Evolutionary conservation across 2,113 vertebrate species (phyloP), one percentile per base, ranked within the genome.

Genomic region (Smithornis capensis): DNA sequence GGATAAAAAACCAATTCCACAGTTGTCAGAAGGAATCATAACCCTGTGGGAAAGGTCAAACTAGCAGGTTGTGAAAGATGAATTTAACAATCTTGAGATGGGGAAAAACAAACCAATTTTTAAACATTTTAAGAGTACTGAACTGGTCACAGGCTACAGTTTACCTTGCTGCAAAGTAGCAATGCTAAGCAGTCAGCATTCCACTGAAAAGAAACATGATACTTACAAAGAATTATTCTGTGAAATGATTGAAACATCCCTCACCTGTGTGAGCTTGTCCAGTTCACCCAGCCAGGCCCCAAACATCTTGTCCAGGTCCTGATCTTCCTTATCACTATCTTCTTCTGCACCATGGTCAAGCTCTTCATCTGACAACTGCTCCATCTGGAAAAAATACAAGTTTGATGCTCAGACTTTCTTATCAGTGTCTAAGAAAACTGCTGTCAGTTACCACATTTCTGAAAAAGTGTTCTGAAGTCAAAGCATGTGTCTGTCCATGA

Each of bases 241-340:
- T 27, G 19, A 92, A 31, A 69, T 29, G 22, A 68, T 0, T 38
- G 19, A 81, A 94, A 67, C 17, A 31, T 69, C 24, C 81, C 93
- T 97, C 79, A 99, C 98, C 98, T 98, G 99, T 55, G 99, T 99
- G 57, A 99, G 99, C 94, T 98, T 99, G 96, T 99, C 99, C 82
- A 99, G 98, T 89, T 99, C 99, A n/a, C 99, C 99, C 44, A 99
- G 98, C 99, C 99, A 99, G 80, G 98, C 99, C 27, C 99, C 99
- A 97, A 99, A 99, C 99, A 99, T 99, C 97, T 99, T 99, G 97
- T 99, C 99, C 71, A 99, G 98, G 97, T 99, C 99, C 93, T 99
- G 99, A 96, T 99, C 99, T 97, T 99, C 99, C 97, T 99, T 99
- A 96, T 99, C 99, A 56, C 99, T 99, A 87, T 99, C 99, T 97